Evolutionary conservation across 2,797 vertebrate species (phyloP).

Genomic region (Neosilurus hyrtlii): DNA sequence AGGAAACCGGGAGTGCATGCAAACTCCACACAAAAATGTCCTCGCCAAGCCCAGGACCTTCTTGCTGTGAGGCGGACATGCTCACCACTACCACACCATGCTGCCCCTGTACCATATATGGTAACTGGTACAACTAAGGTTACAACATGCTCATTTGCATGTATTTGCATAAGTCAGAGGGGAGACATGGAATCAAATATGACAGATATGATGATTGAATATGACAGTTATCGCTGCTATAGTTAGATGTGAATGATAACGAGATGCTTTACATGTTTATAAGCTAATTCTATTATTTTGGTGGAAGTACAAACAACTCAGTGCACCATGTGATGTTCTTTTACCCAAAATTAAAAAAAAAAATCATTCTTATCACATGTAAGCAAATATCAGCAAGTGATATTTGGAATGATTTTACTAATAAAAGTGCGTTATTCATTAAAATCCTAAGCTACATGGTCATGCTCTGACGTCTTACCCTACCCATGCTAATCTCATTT

Average conservation of each 20-base stretch:
- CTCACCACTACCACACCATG: too few species aligned
- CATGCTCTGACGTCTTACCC: background rate
- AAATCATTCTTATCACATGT: background rate
- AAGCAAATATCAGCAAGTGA: background rate
- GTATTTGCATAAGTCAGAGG: background rate
- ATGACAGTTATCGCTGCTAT: background rate
- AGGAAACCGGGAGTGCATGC: too few species aligned
- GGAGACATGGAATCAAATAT: background rate
- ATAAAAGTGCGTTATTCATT: too few species aligned
- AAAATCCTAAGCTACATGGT: background rate
- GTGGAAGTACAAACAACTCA: background rate
- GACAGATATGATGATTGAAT: background rate
- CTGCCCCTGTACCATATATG: background rate
- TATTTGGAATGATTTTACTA: background rate
- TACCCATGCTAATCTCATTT: background rate
- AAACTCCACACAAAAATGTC: too few species aligned
- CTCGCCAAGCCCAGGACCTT: too few species aligned
- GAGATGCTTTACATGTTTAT: background rate
- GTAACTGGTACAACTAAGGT: background rate
- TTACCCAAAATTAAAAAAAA: background rate
- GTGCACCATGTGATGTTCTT: background rate
- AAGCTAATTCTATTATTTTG: background rate
- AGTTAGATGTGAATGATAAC: background rate
- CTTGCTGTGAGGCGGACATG: too few species aligned
- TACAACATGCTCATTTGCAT: background rate